phyloP scores from a whole-genome alignment of 2,888 invertebrate genomes.

The Pachydiplax longipennis region DNA sequence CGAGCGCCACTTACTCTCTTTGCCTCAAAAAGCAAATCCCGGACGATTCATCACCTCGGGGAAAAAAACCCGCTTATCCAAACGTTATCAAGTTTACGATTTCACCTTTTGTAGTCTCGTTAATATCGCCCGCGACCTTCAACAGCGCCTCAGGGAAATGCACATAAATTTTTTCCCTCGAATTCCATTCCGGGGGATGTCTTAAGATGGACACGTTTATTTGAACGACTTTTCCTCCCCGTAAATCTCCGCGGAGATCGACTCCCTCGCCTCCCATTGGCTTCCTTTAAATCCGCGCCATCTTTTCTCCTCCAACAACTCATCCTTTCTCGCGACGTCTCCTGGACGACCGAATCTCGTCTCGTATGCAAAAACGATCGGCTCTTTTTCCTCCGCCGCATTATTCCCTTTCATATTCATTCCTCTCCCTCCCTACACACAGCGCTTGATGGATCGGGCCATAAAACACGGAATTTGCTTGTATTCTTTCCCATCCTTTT shows the following conservation, averaged over 20 bases:
- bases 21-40: neutral
- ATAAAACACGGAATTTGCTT: conserved; percentile 44
- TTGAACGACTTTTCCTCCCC: conserved; percentile 27
- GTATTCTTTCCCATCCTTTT: neutral
- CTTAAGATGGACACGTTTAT: conserved; percentile 15
- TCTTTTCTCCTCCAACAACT: neutral
- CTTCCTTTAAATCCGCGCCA: neutral
- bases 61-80: neutral
- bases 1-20: neutral
- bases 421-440: neutral
- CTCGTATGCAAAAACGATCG: conserved; percentile 41
- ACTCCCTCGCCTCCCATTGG: conserved; percentile 2
- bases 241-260: conserved; percentile 21
- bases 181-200: conserved; percentile 2
- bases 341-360: neutral
- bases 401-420: conserved; percentile 39
- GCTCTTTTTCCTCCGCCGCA: neutral
- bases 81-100: neutral
- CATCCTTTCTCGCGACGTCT: neutral
- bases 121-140: neutral
- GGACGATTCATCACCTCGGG: neutral
- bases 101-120: neutral
- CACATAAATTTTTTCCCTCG: neutral
- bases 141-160: neutral
- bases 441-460: conserved; percentile 38